Evolutionary conservation across 2,888 invertebrate genomes (phyloP).

Genomic region (Habrosyne pyritoides): DNA sequence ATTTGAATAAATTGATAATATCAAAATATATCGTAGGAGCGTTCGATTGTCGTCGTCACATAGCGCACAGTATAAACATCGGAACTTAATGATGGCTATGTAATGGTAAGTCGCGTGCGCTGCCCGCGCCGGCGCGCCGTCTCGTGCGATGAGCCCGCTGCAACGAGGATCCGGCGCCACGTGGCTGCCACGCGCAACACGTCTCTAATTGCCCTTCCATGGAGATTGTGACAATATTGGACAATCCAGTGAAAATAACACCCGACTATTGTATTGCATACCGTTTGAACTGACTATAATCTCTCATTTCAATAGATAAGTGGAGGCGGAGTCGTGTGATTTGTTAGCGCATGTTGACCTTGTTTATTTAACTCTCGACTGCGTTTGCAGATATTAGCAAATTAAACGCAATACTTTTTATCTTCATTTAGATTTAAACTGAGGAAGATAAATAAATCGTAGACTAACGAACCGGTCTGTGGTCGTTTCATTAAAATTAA

Average conservation of each 20-base stretch:
- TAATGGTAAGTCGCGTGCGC: constrained; percentile 51
- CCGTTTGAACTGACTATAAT: constrained; percentile 72
- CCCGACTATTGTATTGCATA: constrained; percentile 62
- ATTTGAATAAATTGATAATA: constrained; percentile 13
- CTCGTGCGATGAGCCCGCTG: constrained; percentile 25
- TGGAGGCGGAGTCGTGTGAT: constrained; percentile 76
- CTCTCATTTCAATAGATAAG: constrained; percentile 83
- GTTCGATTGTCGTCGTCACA: constrained; percentile 39
- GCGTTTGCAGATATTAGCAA: constrained; percentile 22
- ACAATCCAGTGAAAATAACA: constrained; percentile 83
- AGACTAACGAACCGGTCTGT: constrained; percentile 45
- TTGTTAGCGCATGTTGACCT: constrained; percentile 59
- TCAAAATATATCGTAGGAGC: constrained; percentile 54
- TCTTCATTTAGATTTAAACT: neutral
- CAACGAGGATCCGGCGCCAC: constrained; percentile 51
- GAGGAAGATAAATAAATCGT: constrained; percentile 38
- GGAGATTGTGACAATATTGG: constrained; percentile 80
- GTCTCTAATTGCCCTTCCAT: constrained; percentile 80
- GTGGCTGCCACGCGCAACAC: constrained; percentile 77
- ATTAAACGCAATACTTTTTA: constrained; percentile 11
- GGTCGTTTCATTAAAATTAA: constrained; percentile 70
- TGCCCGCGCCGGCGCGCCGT: constrained; percentile 29
- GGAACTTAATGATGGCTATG: constrained; percentile 59
- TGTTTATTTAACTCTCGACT: constrained; percentile 36
- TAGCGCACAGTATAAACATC: constrained; percentile 70